Conservation (phyloP, 23 tunicate species). For the Halocynthia roretzi region DNA sequence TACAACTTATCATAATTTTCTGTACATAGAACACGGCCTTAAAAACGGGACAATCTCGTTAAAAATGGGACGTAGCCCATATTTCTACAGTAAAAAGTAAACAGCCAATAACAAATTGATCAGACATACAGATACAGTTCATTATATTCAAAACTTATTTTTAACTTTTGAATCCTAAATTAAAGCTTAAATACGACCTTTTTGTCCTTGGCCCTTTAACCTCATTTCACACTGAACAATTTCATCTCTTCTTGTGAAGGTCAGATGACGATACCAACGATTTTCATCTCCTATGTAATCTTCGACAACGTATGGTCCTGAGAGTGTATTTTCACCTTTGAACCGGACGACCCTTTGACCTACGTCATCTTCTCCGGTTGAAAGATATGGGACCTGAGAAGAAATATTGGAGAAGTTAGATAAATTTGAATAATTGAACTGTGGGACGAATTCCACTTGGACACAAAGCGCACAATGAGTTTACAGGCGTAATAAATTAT, state of each 20-base stretch:
- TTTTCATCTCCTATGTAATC: conserved; percentile 44
- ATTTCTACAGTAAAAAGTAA: too few species aligned
- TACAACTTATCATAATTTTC: too few species aligned
- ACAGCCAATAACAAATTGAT: too few species aligned
- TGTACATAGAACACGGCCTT: too few species aligned
- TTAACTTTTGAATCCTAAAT: background rate
- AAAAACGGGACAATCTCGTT: too few species aligned
- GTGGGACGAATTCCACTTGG: background rate
- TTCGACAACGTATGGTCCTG: conserved; percentile 61
- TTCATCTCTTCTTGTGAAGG: conserved; percentile 23
- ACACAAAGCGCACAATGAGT: background rate
- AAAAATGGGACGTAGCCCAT: too few species aligned
- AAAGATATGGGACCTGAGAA: conserved; percentile 69
- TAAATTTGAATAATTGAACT: too few species aligned
- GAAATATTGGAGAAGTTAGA: background rate
- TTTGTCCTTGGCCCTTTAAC: conserved; percentile 12
- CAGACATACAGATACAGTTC: too few species aligned
- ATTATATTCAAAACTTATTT: background rate
- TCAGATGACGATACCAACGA: conserved; percentile 57
- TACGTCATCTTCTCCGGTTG: conserved; percentile 47
- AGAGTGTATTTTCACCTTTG: conserved; percentile 29
- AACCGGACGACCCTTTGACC: conserved; percentile 34
- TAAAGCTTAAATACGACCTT: background rate
- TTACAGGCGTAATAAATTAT: too few species aligned
- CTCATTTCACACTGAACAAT: conserved; percentile 37